phyloP scores from a whole-genome alignment of 2,113 vertebrate species.

The Mus pahari region DNA sequence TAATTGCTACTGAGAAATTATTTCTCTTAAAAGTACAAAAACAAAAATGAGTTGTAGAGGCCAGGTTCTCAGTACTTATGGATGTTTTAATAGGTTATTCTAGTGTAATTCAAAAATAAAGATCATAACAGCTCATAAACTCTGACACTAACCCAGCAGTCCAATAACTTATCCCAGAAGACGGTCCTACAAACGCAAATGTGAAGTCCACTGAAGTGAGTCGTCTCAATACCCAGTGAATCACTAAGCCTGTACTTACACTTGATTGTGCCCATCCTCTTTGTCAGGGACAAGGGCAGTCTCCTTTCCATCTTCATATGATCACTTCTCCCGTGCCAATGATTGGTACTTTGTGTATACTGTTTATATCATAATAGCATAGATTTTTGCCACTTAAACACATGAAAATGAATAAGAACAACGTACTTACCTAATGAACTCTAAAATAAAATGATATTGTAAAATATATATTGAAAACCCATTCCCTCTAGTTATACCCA shows the following conservation, averaged over 20 bases:
- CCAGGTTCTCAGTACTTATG: neutral
- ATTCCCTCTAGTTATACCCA: neutral
- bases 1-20: neutral
- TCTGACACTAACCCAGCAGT: neutral
- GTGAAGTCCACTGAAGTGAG: neutral
- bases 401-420: neutral
- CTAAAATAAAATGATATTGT: neutral
- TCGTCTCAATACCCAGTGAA: neutral
- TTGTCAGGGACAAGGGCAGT: neutral
- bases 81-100: neutral
- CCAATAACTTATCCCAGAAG: neutral
- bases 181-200: neutral
- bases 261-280: neutral
- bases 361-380: neutral
- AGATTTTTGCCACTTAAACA: neutral
- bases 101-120: neutral
- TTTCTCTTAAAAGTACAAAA: neutral
- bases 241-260: neutral
- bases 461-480: constrained; percentile 2
- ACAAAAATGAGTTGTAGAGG: neutral
- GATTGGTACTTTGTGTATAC: neutral
- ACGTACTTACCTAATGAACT: neutral
- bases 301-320: neutral
- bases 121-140: neutral
- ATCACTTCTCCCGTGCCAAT: neutral